Base-by-base conservation (phyloP, 2,888 invertebrate species). In the Tenthredo mesomela region DNA sequence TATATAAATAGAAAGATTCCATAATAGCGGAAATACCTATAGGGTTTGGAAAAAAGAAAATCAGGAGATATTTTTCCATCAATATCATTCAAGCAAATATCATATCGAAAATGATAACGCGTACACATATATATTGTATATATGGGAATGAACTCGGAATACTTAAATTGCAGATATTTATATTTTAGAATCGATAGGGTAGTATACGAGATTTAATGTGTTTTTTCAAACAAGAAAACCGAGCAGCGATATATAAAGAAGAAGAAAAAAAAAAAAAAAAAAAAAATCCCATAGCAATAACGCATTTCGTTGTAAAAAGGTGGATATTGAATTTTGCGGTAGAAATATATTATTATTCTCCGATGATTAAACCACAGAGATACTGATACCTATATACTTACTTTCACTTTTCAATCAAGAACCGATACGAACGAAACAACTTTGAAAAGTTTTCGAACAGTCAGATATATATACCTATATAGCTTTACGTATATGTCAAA, bases 311-410 rank as follows among this genome's bases (percentile, higher is more conserved):
- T 18, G 54, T 10, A 33, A 29, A 77, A 77, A 10, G 54, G 29
- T 7, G 47, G 47, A 54, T 77, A 54, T 54, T 54, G 77, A 77
- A 54, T 77, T 77, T 25, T 10, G 10, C 10, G 29, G n/a, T 15
- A 9, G 54, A 54, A 77, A 67, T 21, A 77, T n/a, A n/a, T n/a
- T n/a, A n/a, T n/a, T n/a, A n/a, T 77, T 54, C 50, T 54, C 18
- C 77, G 77, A 77, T 77, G 29, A 77, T 77, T 77, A 77, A 77
- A 77, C 25, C 47, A 21, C 21, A 33, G 50, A 33, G 54, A 33
- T 50, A 54, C 29, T 2, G n/a, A n/a, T 29, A 29, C 29, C 29
- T 12, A 50, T 15, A 5, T 75, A 29, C n/a, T 7, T 7, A 54
- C 33, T 77, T 50, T 10, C 6, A 54, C 9, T 29, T 77, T 77